Evolutionary conservation across 1,140 invertebrate genomes (phyloP).

Genomic region (Heterodera carotae): DNA sequence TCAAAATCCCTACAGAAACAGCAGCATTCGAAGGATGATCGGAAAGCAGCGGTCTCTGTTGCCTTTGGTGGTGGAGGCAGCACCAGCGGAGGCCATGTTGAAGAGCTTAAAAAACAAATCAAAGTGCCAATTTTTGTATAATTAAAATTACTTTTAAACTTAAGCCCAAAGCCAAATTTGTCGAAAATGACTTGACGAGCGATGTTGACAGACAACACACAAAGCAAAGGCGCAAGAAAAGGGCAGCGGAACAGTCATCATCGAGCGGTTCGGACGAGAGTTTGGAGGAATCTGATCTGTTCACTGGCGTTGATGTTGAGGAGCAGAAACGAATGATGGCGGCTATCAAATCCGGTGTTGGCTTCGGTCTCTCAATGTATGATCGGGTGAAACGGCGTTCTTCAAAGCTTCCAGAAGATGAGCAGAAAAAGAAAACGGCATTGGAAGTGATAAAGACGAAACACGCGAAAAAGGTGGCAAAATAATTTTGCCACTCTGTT

Average conservation of each 20-base stretch:
- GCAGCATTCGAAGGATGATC: not conserved
- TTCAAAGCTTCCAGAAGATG: slow-evolving; percentile 18
- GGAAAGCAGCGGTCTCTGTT: not conserved
- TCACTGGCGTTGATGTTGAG: slow-evolving; percentile 35
- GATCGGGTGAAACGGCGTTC: slow-evolving; percentile 44
- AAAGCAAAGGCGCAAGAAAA: slow-evolving; percentile 26
- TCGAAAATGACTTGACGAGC: slow-evolving; percentile 4
- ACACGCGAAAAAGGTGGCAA: slow-evolving; percentile 37
- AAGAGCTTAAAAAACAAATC: not conserved
- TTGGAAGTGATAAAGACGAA: slow-evolving; percentile 41
- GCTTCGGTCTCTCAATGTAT: slow-evolving; percentile 44
- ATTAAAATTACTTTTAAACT: too few relatives aligned
- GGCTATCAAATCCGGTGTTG: slow-evolving; percentile 26
- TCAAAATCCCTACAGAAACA: not conserved
- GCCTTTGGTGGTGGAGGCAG: not conserved
- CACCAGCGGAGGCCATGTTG: not conserved
- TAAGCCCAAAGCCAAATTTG: not conserved
- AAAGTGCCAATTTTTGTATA: not conserved
- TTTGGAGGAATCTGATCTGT: slow-evolving; percentile 14
- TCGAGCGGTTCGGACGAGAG: slow-evolving; percentile 20
- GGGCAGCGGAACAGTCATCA: not conserved
- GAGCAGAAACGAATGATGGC: slow-evolving; percentile 31
- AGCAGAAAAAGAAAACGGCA: slow-evolving; percentile 37
- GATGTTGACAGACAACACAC: slow-evolving; percentile 14
- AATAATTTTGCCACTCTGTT: not conserved